A percentile compares a stretch with the other conserved stretches of the same genome.
Conservation (phyloP, 2,113 vertebrate species). For the Sterna hirundo region DNA sequence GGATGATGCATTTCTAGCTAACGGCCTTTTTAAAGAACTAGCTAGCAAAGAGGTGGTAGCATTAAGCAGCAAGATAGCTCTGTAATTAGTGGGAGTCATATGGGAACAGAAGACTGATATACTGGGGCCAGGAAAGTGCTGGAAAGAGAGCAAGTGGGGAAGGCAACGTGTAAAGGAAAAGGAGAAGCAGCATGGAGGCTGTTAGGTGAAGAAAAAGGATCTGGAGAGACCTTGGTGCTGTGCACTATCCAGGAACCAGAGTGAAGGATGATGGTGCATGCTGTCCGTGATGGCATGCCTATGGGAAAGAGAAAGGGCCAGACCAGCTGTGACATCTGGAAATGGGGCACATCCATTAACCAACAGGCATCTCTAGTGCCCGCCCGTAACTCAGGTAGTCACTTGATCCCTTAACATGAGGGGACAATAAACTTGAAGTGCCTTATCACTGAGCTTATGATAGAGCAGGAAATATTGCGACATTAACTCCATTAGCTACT, state of each 20-base stretch:
- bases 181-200: background rate
- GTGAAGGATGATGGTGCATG: fast-evolving
- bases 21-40: slow-evolving; percentile 17
- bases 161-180: background rate
- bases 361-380: background rate
- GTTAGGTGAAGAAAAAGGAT: background rate
- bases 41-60: background rate
- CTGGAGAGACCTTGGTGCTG: background rate
- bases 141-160: background rate
- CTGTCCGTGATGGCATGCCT: background rate
- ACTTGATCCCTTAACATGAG: background rate
- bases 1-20: slow-evolving; percentile 56
- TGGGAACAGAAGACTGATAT: slow-evolving; percentile 16
- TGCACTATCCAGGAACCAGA: background rate
- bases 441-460: background rate
- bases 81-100: slow-evolving; percentile 50
- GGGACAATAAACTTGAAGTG: slow-evolving; percentile 12
- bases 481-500: background rate
- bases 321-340: background rate
- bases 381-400: background rate
- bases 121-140: slow-evolving; percentile 15
- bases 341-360: background rate
- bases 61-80: slow-evolving; percentile 48
- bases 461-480: background rate
- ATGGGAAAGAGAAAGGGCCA: background rate